These are phyloP conservation scores for Athetis lepigone DNA, from an alignment of 2,888 invertebrate species.

Conservation along the genomic window DNA sequence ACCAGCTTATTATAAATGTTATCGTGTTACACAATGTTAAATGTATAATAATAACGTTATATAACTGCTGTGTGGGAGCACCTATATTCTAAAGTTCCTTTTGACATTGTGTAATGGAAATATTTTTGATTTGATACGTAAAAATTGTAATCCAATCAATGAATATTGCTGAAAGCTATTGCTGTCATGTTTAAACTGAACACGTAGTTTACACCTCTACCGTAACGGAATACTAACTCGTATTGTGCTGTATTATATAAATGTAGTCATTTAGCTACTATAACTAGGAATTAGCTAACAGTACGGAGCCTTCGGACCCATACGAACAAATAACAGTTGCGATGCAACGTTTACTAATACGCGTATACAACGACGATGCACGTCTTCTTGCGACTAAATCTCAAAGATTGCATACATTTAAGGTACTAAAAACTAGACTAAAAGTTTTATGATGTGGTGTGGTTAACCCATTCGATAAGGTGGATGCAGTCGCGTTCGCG, in stretches of 20 bases:
- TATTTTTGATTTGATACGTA: too few relatives aligned
- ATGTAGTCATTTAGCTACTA: conserved; percentile 59
- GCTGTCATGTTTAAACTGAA: too few relatives aligned
- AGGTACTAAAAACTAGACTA: not conserved
- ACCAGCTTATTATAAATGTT: too few relatives aligned
- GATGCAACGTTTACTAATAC: conserved; percentile 43
- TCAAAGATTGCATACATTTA: conserved; percentile 37
- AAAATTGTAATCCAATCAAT: too few relatives aligned
- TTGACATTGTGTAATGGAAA: too few relatives aligned
- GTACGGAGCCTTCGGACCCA: conserved; percentile 57
- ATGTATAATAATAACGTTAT: too few relatives aligned
- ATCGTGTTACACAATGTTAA: too few relatives aligned
- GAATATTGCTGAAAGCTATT: too few relatives aligned
- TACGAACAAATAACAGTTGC: conserved; percentile 51
- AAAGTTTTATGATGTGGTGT: not conserved
- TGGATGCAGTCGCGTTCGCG: too few relatives aligned
- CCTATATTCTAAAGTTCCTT: too few relatives aligned
- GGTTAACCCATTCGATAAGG: not conserved
- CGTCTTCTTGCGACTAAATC: conserved; percentile 22
- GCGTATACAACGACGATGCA: conserved; percentile 54
- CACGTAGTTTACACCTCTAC: conserved; percentile 32
- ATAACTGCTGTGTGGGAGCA: too few relatives aligned
- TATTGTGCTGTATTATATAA: conserved; percentile 46
- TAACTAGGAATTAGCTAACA: conserved; percentile 66
- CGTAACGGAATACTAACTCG: conserved; percentile 48